Evolutionary conservation across 2,888 invertebrate genomes (phyloP), one percentile per base, ranked within the genome.

Genomic region (Steinernema carpocapsae): DNA sequence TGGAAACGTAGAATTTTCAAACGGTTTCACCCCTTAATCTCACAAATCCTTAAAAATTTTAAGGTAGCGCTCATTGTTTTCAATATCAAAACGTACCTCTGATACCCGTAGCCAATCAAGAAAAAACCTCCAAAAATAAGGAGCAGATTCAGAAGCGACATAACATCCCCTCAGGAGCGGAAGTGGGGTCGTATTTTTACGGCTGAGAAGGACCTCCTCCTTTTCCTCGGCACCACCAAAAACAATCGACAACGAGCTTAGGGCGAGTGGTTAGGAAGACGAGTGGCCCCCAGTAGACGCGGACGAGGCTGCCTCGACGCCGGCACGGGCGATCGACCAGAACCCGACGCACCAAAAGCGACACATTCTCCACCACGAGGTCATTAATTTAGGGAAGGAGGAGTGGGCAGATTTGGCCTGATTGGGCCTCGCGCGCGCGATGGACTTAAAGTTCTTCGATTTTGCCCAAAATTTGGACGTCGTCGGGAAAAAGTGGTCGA

Each of bases 241-340:
- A 56, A 56, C 56, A 56, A 56, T 56, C 56, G 56, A 24, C 56
- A 56, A 19, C 3, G 56, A 56, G 56, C 22, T 56, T 56, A 56
- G 56, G 56, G 22, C 56, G 56, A 56, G 56, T 56, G 56, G 56
- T 22, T 56, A 56, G 56, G 26, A 56, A 56, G 56, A 56, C 48
- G 48, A 56, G 56, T 56, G 56, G 56, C 56, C 56, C 56, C 22
- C 56, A 6, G 26, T n/a, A 56, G 56, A 56, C n/a, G 56, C 56
- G 56, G 14, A 17, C 43, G 43, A 7, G 26, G 4, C n/a, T 3
- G 56, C 22, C 22, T 56, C 56, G 56, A 56, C 56, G 24, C 12
- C 56, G n/a, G n/a, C n/a, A n/a, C n/a, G n/a, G n/a, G n/a, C n/a
- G n/a, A n/a, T n/a, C n/a, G n/a, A n/a, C n/a, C n/a, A n/a, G n/a